Base-by-base conservation (phyloP, 2,113 vertebrate genomes). In the Oreochromis niloticus region DNA sequence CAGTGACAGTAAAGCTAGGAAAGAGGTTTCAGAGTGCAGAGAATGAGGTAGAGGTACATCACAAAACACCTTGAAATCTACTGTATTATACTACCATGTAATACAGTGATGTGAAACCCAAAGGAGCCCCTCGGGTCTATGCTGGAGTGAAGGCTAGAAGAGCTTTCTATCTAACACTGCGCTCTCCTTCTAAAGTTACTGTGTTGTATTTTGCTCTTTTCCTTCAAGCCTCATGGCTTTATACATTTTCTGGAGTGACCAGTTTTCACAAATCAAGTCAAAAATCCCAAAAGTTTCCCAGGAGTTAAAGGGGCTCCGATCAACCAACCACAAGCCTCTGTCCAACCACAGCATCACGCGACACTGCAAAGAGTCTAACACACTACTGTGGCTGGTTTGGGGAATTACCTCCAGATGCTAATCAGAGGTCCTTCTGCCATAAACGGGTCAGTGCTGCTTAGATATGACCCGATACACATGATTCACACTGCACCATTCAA, bases 11-110 rank as follows among this genome's bases (percentile, higher is more conserved):
- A 4, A 68, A 75, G 56, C 22, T 85, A 85, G 39, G 55, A 27
- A 63, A 63, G 24, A 84, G 22, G 75, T 79, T 63, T 83, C 73
- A 79, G 84, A 92, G 81, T 71, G 80, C 39, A 80, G 75, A 91
- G 82, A 81, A 87, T 90, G 91, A 96, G 95, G 94, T 94, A 95
- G 94, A 85, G 84, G 80, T 82, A 92, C 71, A 87, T 81, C 61
- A 91, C 50, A 85, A 78, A 86, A 83, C 12, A 56, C 50, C n/a
- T 83, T 41, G 6, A 78, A 82, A 59, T 34, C 75, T 50, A 82
- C 82, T 39, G 41, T 41, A 75, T 50, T 73, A 68, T 56, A 79
- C 34, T 86, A 61, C 56, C 6, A 59, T 88, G 66, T 82, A 71
- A 75, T 57, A 87, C 36, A 63, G 61, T 22, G 43, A 61, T 22